Evolutionary conservation across 92 coral and sea anemone species (phyloP), one percentile per base, ranked within the genome.

Genomic region (Ricordea florida): DNA sequence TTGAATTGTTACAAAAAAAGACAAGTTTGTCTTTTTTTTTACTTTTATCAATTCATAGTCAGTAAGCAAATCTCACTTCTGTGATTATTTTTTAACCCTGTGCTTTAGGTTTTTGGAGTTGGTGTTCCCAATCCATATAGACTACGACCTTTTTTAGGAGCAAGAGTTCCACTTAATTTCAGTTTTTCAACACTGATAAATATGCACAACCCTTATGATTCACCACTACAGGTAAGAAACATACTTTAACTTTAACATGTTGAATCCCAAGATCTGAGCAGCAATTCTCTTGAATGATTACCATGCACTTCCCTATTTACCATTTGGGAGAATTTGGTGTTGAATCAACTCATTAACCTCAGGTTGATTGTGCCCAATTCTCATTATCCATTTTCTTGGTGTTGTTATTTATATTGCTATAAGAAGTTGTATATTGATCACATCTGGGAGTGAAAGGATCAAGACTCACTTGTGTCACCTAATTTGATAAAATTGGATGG

Each of bases 51-150:
- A 30, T 11, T 13, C 26, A 0, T 3, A 18, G 10, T 10, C 22
- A 2, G 13, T 9, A 9, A 28, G 6, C 9, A 10, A 6, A 2
- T 2, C 2, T 33, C 6, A 21, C 25, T 1, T 8, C 40, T 17
- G 3, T 22, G 17, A 5, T 47, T 20, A 32, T 47, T 45, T 37
- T 37, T n/a, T n/a, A 37, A 8, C 44, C n/a, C n/a, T 37, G 8
- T 8, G 8, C 62, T 69, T 21, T 52, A 94, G 98, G 98, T 94
- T 66, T 93, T 90, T 94, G 98, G 98, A 46, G 93, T 86, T 49
- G 98, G 98, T 24, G 66, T 86, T 53, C 87, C 97, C 30, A 94
- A 94, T 77, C 98, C 98, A 5, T 94, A 91, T 96, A 92, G 98
- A 91, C 72, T 94, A 65, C 86, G 98, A 40, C 98, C 98, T 26